Percentiles rank a stretch among this genome's conserved stretches.
Conservation (phyloP, 30 jellyfish, hydroid and myxozoan species). For the Hydractinia symbiolongicarpus region DNA sequence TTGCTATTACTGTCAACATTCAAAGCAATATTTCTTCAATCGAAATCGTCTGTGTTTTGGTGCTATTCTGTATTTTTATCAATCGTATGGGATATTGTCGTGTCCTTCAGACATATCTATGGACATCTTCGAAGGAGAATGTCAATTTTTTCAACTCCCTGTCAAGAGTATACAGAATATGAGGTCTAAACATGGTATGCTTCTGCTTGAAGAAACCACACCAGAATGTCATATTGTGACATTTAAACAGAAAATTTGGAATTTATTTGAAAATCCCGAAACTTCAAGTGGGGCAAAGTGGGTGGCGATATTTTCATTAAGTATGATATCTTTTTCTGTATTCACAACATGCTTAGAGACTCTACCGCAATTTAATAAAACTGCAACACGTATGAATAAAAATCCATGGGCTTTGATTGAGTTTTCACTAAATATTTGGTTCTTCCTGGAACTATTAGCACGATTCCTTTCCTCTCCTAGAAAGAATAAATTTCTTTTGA, state of each 20-base stretch:
- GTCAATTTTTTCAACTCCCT: slow-evolving; percentile 70
- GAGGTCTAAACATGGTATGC: slow-evolving; percentile 59
- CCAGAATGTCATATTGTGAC: background rate
- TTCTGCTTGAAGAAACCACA: background rate
- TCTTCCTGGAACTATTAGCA: slow-evolving; percentile 48
- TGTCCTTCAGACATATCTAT: slow-evolving; percentile 68
- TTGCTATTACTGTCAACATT: slow-evolving; percentile 5
- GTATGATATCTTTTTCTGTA: slow-evolving; percentile 61
- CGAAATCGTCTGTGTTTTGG: slow-evolving; percentile 78
- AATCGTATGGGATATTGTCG: slow-evolving; percentile 72
- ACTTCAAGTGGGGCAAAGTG: slow-evolving; percentile 60
- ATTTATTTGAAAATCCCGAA: slow-evolving; percentile 69
- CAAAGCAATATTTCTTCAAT: slow-evolving; percentile 61
- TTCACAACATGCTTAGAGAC: slow-evolving; percentile 75
- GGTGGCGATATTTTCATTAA: slow-evolving; percentile 49
- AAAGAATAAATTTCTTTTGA: slow-evolving; percentile 38
- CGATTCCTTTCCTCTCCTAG: slow-evolving; percentile 52
- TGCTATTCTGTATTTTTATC: slow-evolving; percentile 84
- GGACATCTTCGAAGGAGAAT: slow-evolving; percentile 77
- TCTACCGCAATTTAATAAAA: slow-evolving; percentile 32
- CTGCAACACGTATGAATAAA: background rate
- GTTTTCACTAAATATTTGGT: slow-evolving; percentile 40
- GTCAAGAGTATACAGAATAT: slow-evolving; percentile 36
- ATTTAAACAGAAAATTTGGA: slow-evolving; percentile 40
- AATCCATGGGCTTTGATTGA: slow-evolving; percentile 32